Evolutionary conservation across 1,140 invertebrate species (phyloP), one percentile per base, ranked within the genome.

Genomic region (Phymorhynchus buccinoides): DNA sequence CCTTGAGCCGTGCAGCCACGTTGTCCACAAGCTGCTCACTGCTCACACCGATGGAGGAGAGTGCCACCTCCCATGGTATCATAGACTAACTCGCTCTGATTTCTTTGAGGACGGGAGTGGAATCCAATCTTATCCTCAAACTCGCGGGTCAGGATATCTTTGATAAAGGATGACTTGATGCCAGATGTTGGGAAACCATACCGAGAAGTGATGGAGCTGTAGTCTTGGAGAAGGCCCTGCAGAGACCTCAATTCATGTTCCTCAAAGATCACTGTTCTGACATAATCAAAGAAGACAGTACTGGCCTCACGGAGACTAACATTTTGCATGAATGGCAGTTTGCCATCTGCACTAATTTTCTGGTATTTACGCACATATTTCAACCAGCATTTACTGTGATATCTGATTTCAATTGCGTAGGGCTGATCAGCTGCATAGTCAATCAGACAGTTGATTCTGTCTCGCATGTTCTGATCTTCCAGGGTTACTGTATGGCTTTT

Each of bases 401-500:
- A 9, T 78, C 75, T 78, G 37, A 78, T 78, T 3, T 4, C 7
- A 18, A 44, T 12, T 6, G 75, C 75, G 32, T 14, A 78, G 14
- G 75, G 75, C 14, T 68, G 14, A 78, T 3, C 75, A 41, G 12
- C 3, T 41, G 75, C 42, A 18, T n/a, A 14, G 22, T 39, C 75
- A 3, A 78, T 78, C 75, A 78, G 37, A 78, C 37, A 39, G 37
- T 41, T 44, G 75, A 78, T 78, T 78, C 75, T 78, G 75, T 78
- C 75, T 39, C 75, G 27, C 75, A 78, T 78, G 42, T 18, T 44
- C 42, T 78, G 75, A 44, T 78, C 75, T 41, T 3, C 42, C n/a
- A 78, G 42, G 42, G 22, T 18, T 18, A 44, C 37, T 41, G 75
- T 9, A 35, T 78, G 75, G 9, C 37, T 78, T n/a, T 78, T 9